phyloP scores from a whole-genome alignment of 2,888 invertebrate genomes.

The Trichogramma evanescens region DNA sequence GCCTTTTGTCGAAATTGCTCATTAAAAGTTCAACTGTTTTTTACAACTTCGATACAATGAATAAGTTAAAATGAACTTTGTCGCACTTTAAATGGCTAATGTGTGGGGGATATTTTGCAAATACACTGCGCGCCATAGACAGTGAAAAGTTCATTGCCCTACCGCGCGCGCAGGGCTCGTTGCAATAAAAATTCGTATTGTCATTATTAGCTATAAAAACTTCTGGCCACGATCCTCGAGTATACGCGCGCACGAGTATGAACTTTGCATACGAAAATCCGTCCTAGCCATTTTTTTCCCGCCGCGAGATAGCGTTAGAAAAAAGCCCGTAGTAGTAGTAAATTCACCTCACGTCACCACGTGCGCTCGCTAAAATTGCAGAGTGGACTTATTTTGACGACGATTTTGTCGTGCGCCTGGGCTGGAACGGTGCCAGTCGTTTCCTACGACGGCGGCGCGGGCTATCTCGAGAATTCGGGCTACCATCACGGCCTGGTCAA shows the following conservation, averaged over 20 bases:
- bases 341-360: background rate
- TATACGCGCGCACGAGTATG: background rate
- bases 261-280: background rate
- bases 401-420: slow-evolving; percentile 3
- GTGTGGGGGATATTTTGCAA: no score
- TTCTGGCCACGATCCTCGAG: background rate
- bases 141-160: no score
- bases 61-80: no score
- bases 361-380: slow-evolving; percentile 6
- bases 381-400: slow-evolving; percentile 8
- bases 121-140: no score
- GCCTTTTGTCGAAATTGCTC: no score
- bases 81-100: no score
- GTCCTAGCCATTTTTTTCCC: background rate
- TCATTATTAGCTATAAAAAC: background rate
- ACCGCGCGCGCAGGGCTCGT: no score
- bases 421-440: slow-evolving; percentile 11
- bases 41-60: no score
- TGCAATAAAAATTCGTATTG: no score
- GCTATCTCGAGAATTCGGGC: background rate
- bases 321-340: no score
- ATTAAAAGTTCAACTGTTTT: no score
- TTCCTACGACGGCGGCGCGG: slow-evolving; percentile 10
- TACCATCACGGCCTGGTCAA: background rate
- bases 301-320: no score